A percentile compares a stretch with the other conserved stretches of the same genome.
Evolutionary conservation across 2,888 invertebrate genomes (phyloP).

Genomic region (Chrysopilus asiliformis): DNA sequence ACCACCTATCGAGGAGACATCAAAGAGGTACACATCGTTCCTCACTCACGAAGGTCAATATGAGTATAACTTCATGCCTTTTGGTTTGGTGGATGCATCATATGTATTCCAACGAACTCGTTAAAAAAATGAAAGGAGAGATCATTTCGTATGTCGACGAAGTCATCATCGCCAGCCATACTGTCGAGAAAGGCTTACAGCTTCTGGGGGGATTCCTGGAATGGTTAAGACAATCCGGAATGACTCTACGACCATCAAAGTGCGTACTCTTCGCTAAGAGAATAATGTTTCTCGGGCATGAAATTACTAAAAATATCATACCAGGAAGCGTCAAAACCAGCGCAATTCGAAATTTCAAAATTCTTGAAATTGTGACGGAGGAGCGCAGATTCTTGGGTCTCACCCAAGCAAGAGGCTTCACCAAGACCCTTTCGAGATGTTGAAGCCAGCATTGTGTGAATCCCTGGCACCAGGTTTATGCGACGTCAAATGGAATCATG

Average conservation of each 20-base stretch:
- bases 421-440: slow-evolving; percentile 17
- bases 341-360: slow-evolving; percentile 17
- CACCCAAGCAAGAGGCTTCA: too few relatives aligned
- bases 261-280: slow-evolving; percentile 17
- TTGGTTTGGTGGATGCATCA: slow-evolving; percentile 29
- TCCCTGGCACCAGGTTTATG: slow-evolving; percentile 20
- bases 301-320: slow-evolving; percentile 18
- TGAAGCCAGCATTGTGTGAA: slow-evolving; percentile 17
- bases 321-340: slow-evolving; percentile 19
- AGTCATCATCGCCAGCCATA: not conserved
- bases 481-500: slow-evolving; percentile 19
- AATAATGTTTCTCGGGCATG: slow-evolving; percentile 20
- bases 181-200: not conserved
- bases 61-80: slow-evolving; percentile 28
- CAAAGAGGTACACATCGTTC: slow-evolving; percentile 24
- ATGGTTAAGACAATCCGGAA: not conserved
- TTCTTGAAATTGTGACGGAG: slow-evolving; percentile 18
- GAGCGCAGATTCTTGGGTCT: slow-evolving; percentile 18
- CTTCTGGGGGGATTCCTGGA: not conserved
- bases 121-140: slow-evolving; percentile 6
- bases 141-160: too few relatives aligned
- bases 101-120: slow-evolving; percentile 21
- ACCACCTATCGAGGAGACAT: slow-evolving; percentile 22
- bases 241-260: slow-evolving; percentile 16
- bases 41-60: too few relatives aligned